A percentile compares a stretch with the other conserved stretches of the same genome.
Conservation (phyloP, 1,140 invertebrate genomes). For the Diuraphis noxia region DNA sequence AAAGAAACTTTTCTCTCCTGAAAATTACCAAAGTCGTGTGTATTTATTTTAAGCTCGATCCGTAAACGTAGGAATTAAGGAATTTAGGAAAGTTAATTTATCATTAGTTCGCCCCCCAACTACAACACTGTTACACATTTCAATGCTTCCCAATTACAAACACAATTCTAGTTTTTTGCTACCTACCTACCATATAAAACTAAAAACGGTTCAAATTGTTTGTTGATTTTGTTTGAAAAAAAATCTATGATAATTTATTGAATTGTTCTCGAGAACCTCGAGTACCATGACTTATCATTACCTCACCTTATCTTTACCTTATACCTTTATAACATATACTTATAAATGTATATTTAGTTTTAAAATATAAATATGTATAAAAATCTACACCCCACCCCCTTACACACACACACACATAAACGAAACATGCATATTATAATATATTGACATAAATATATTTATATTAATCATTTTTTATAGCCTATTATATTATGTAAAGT, state of each 20-base stretch:
- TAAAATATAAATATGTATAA: background rate
- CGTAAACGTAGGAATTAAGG: background rate
- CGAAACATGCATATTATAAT: background rate
- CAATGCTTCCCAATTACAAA: background rate
- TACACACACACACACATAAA: background rate
- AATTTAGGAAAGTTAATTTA: no score
- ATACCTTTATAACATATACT: background rate
- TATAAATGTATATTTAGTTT: background rate
- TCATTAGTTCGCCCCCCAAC: background rate
- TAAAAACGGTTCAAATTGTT: background rate
- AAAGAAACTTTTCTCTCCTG: background rate
- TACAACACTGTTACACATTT: background rate
- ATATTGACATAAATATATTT: background rate
- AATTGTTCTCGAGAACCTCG: background rate
- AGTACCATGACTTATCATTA: background rate
- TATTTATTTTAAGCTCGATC: background rate
- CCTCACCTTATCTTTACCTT: no score
- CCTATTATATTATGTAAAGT: background rate
- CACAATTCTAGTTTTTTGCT: background rate
- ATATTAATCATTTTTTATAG: background rate
- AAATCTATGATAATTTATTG: no score
- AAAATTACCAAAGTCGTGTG: background rate
- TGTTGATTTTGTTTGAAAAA: background rate
- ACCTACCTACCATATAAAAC: background rate
- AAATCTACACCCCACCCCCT: background rate